Conservation (phyloP, 2,113 vertebrate species). For the Crotophaga sulcirostris region DNA sequence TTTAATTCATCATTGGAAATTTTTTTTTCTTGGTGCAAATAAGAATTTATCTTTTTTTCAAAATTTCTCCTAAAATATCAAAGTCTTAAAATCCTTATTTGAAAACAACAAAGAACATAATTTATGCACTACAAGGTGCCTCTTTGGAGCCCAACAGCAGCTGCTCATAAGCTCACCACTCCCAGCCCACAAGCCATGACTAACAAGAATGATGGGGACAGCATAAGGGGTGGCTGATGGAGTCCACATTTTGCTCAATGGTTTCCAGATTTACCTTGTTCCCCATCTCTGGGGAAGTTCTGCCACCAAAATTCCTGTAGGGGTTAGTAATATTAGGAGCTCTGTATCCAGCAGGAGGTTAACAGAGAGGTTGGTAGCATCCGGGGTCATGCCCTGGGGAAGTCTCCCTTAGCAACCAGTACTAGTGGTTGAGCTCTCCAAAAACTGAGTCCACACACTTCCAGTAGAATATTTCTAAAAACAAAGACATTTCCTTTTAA, state of each 20-base stretch:
- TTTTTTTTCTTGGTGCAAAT: neutral
- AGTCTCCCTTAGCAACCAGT: fast-evolving
- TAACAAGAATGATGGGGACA: neutral
- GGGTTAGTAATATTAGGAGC: neutral
- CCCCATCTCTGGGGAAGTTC: neutral
- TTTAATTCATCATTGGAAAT: neutral
- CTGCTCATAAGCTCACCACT: fast-evolving
- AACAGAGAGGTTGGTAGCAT: neutral
- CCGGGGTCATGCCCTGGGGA: neutral
- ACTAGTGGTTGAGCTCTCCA: neutral
- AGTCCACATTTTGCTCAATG: neutral
- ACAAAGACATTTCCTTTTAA: constrained; percentile 4
- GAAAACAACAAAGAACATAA: neutral
- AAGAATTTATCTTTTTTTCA: neutral
- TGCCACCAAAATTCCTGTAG: neutral
- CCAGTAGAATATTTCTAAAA: neutral
- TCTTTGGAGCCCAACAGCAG: neutral
- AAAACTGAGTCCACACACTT: neutral
- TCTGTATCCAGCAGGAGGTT: neutral
- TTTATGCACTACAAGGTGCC: neutral
- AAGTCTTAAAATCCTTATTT: neutral
- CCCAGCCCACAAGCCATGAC: neutral
- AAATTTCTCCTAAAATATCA: neutral
- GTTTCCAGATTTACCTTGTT: neutral
- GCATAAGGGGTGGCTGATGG: neutral